Base-by-base conservation (phyloP, 2,888 invertebrate species). In the Drosophila ochracea region DNA sequence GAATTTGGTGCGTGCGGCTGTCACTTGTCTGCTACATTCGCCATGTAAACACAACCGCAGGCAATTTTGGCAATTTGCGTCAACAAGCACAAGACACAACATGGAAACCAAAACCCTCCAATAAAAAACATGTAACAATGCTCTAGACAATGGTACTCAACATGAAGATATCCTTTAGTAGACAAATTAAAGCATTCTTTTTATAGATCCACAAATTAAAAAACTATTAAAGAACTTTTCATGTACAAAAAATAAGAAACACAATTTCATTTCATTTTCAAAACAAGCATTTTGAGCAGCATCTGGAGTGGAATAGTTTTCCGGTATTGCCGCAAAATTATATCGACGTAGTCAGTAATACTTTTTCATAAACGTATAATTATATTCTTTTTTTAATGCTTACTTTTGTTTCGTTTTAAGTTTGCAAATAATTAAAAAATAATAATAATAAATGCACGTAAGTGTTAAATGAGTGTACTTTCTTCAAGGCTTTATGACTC, bases 21-120 rank as follows among this genome's bases (percentile, higher is more conserved):
- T 91, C 88, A 91, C 90, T 90, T 88, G 88, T 91, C 91, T 87
- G 88, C 89, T 86, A 89, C 91, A 91, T 89, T 88, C 81, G 78
- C 86, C 80, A 82, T 88, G 91, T 88, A 88, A 90, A 91, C 89
- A 90, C 80, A 88, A 90, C 91, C 88, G 89, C 88, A 91, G 88
- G 88, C 90, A 88, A 91, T 91, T 88, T 88, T 77, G 89, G 83
- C 86, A 88, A 91, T 88, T 88, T 87, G 87, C 90, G 87, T 87
- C 87, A 91, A 91, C 87, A 88, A 90, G 83, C 87, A 70, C 72
- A 68, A 68, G 41, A 71, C 68, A 52, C 79, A 79, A 69, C 82
- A 79, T 62, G 78, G 63, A 50, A 73, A 69, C 68, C 63, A 61
- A 63, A 77, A 72, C 55, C 57, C 47, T 21, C 59, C 30, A 61